Base-by-base conservation (phyloP, 92 coral and sea anemone species). In the Palythoa heliodiscus region DNA sequence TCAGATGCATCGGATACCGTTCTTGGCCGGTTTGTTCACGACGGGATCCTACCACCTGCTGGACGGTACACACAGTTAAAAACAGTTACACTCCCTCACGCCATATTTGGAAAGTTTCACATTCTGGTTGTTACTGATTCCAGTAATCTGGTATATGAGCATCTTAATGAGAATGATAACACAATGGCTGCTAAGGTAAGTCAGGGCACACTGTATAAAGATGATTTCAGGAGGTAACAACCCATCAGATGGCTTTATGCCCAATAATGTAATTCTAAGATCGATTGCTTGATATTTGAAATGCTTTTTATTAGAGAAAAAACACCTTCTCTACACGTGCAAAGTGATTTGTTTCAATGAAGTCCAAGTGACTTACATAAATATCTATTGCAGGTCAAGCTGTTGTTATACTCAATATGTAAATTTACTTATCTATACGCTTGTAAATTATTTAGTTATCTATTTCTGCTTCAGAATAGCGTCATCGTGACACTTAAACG, bases 31-130 rank as follows among this genome's bases (percentile, higher is more conserved):
- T 77, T 17, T 77, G 2, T 22, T 24, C 82, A 14, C 70, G 55
- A 17, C 5, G 82, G 82, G 16, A 77, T 77, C 70, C 4, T 77
- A 38, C 82, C 82, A 77, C 43, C 60, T 17, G 68, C 69, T 7
- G 82, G 82, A n/a, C 55, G 23, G 4, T 77, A 77, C 52, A 77
- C 82, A 35, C 52, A 57, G 23, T 0, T 57, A 38, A 20, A 77
- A 38, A 77, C 82, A 37, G 82, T 77, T 25, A 54, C 35, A 57
- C 25, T 93, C 8, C 97, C 97, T 14, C 73, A 87, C 78, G 91
- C 92, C 70, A 87, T 91, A 61, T 91, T 66, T 76, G 97, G 97
- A 60, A 90, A 93, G 64, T 93, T 89, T 70, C 74, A 84, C 76
- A 82, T 93, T 80, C 66, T 91, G 55, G 90, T 92, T 43, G 24